Evolutionary conservation across 2,797 vertebrate genomes (phyloP).

Genomic region (Lepilemur septentrionalis): DNA sequence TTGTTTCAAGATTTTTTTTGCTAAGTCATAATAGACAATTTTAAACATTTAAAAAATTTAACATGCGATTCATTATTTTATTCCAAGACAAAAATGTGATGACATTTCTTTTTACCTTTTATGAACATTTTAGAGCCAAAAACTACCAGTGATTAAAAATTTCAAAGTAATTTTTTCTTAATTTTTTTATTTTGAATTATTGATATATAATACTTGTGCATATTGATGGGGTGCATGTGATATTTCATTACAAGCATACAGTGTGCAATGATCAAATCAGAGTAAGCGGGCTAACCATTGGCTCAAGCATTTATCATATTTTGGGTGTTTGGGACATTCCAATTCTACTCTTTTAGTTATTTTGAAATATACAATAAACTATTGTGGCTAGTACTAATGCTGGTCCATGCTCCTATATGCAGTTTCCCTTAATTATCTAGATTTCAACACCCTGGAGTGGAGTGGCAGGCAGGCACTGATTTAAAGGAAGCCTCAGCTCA

Average conservation of each 20-base stretch:
- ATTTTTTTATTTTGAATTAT: background rate
- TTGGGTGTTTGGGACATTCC: too few relatives aligned
- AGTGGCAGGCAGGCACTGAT: rapidly evolving
- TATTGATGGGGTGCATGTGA: too few relatives aligned
- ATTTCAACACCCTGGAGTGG: background rate
- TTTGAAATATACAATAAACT: background rate
- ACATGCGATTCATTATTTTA: background rate
- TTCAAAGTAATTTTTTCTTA: background rate
- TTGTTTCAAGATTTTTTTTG: background rate
- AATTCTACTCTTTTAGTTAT: too few relatives aligned
- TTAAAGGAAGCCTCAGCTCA: background rate
- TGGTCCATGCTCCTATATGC: background rate
- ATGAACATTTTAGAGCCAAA: background rate
- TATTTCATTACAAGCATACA: too few relatives aligned
- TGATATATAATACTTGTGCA: too few relatives aligned
- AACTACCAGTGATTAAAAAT: background rate
- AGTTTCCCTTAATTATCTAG: background rate
- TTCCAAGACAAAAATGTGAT: background rate
- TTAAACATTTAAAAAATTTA: slow-evolving; percentile 2
- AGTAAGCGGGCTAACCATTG: too few relatives aligned
- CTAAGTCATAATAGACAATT: background rate
- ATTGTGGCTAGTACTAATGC: rapidly evolving
- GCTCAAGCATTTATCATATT: too few relatives aligned
- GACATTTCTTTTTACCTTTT: background rate
- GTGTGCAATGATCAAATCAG: too few relatives aligned